Evolutionary conservation across 2,888 invertebrate genomes (phyloP), one percentile per base, ranked within the genome.

Genomic region (Machimus rusticus): DNA sequence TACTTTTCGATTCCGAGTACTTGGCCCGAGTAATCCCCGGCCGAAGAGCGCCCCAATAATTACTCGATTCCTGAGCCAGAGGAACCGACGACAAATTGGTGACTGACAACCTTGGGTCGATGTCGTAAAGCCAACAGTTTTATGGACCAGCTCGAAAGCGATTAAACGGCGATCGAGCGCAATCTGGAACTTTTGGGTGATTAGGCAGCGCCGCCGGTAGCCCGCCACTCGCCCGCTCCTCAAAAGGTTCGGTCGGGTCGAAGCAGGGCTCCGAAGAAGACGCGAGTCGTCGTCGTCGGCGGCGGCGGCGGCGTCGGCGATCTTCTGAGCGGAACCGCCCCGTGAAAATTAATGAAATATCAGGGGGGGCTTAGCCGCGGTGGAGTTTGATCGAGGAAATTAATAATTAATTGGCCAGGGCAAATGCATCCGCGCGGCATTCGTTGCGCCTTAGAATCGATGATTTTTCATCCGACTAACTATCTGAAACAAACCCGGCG

Each of bases 61-160:
- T 66, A 66, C 28, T 23, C 19, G 66, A 66, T 66, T 66, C 28
- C 28, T 0, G 66, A 23, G 23, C 28, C 28, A 0, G 28, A 12
- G 8, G 39, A 39, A 39, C 39, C 19, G 66, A 66, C 23, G 28
- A 81, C 2, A 81, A 81, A 31, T 55, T 57, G n/a, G 34, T 81
- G 31, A 81, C 55, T 28, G 55, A 81, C 81, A 39, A 81, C 39
- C 39, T 74, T 37, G n/a, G 28, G 34, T 34, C 81, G 74, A 66
- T 43, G 46, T 74, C 85, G 74, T 86, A 86, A 86, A 86, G 46
- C 37, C 46, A n/a, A 86, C 66, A 74, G 74, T 74, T 86, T 86
- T 86, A 86, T 86, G 34, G 43, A 8, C 86, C 77, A 86, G 46
- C 51, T 77, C 51, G 34, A 86, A 86, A 51, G 77, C 51, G 86